A percentile compares a stretch with the other conserved stretches of the same genome.
phyloP scores from a whole-genome alignment of 2,797 vertebrate genomes.

The Emys orbicularis region DNA sequence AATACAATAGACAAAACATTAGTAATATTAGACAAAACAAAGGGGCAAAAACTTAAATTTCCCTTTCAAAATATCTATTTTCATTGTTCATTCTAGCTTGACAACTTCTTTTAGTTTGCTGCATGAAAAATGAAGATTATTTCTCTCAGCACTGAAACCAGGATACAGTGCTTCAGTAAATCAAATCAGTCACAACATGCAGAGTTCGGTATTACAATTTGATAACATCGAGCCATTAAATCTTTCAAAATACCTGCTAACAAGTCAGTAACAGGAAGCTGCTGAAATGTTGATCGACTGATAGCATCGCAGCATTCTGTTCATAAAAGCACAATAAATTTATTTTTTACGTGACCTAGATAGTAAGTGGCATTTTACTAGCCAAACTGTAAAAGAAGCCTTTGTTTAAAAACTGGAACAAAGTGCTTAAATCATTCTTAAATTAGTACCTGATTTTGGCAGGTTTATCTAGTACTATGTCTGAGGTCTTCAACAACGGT shows the following conservation, averaged over 20 bases:
- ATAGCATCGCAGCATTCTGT: not conserved
- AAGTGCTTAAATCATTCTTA: conserved; percentile 12
- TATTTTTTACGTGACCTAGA: not conserved
- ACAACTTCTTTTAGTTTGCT: conserved; percentile 32
- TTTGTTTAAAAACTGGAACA: conserved; percentile 34
- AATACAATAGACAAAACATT: conserved; percentile 68
- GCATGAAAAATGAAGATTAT: conserved; percentile 43
- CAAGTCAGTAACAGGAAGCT: conserved; percentile 38
- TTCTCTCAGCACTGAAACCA: conserved; percentile 8
- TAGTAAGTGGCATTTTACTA: conserved; percentile 1
- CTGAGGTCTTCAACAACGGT: not conserved
- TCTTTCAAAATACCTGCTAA: conserved; percentile 50
- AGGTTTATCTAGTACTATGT: not conserved
- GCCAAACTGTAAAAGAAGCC: conserved; percentile 27
- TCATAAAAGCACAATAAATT: not conserved
- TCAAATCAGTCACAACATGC: not conserved
- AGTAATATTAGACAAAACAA: conserved; percentile 74
- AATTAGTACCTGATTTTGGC: conserved; percentile 10
- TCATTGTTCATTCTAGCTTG: conserved; percentile 24
- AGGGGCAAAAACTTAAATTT: not conserved
- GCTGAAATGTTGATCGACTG: not conserved
- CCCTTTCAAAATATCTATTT: conserved; percentile 62
- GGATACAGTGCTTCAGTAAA: not conserved
- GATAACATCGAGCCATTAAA: conserved; percentile 63
- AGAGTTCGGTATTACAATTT: not conserved